A percentile compares a stretch with the other conserved stretches of the same genome.
Evolutionary conservation across 2,888 invertebrate species (phyloP).

Genomic region (Pyrocoelia pectoralis): DNA sequence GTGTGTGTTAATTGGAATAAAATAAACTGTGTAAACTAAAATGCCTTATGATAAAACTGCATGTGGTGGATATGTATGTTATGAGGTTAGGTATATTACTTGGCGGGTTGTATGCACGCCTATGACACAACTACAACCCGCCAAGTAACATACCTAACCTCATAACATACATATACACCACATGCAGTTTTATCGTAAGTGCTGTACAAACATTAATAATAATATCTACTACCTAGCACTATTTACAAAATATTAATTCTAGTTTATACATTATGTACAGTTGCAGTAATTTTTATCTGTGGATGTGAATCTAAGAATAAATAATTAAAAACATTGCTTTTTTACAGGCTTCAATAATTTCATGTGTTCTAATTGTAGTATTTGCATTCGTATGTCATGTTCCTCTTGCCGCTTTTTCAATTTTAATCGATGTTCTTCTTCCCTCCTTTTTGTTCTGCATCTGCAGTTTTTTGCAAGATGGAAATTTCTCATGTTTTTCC

Average conservation of each 20-base stretch:
- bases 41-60: no score
- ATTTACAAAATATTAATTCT: conserved; percentile 4
- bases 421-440: conserved; percentile 5
- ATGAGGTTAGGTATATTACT: no score
- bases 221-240: background rate
- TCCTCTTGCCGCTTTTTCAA: background rate
- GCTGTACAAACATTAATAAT: no score
- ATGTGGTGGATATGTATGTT: no score
- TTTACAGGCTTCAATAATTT: background rate
- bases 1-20: no score
- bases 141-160: no score
- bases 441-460: conserved; percentile 1
- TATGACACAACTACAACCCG: no score
- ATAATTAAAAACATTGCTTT: conserved; percentile 2
- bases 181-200: no score
- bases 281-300: conserved; percentile 6
- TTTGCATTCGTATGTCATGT: background rate
- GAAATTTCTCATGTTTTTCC: conserved; percentile 7
- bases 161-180: no score
- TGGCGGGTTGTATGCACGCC: no score
- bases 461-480: background rate
- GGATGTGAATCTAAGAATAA: conserved; percentile 1
- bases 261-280: background rate
- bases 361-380: conserved; percentile 5
- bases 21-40: no score